These are phyloP conservation scores for Sipunculus nudus DNA, from an alignment of 2,888 invertebrate species.

Conservation along the genomic window DNA sequence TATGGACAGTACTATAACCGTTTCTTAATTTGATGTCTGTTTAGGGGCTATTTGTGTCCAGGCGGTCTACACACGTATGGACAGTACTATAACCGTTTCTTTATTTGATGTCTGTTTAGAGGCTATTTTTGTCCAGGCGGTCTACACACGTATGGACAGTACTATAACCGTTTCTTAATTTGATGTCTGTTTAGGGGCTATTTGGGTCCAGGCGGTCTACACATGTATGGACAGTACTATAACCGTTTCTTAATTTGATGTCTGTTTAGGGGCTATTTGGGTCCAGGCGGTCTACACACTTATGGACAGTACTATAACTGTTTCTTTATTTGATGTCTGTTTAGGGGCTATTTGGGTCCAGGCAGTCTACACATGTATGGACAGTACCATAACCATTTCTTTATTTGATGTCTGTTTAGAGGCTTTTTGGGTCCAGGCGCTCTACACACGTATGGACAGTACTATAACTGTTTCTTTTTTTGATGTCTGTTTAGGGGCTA, in stretches of 20 bases:
- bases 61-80: no score
- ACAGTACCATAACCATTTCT: conserved; percentile 73
- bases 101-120: not conserved
- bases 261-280: conserved; percentile 80
- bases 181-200: not conserved
- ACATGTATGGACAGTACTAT: conserved; percentile 65
- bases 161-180: not conserved
- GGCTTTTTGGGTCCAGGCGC: not conserved
- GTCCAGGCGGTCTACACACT: conserved; percentile 85
- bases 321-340: conserved; percentile 80
- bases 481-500: no score
- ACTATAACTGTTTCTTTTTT: no score
- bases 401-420: conserved; percentile 15
- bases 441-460: no score
- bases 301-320: conserved; percentile 71
- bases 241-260: conserved; percentile 76
- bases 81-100: no score
- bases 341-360: no score
- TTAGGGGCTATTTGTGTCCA: no score
- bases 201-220: conserved; percentile 88
- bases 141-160: not conserved
- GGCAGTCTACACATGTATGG: conserved; percentile 75
- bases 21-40: no score
- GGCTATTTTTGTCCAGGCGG: not conserved
- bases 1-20: no score